Conservation (phyloP, 2,888 invertebrate genomes). For the Cheilosia variabilis region DNA sequence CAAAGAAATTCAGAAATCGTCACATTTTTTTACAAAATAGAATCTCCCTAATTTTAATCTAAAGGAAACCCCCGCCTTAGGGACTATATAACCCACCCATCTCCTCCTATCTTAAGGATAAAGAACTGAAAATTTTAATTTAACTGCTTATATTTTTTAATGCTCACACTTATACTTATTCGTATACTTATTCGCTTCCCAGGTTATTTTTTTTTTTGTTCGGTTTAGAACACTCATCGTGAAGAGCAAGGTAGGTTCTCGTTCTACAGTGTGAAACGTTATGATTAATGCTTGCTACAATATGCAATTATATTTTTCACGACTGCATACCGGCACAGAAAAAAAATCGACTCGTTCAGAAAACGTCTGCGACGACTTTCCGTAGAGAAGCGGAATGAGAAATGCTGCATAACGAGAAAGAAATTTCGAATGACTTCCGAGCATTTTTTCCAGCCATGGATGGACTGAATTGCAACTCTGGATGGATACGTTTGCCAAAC, state of each 20-base stretch:
- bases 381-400: background rate
- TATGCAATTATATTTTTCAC: slow-evolving; percentile 4
- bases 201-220: too few species aligned
- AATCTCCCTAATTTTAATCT: too few species aligned
- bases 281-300: slow-evolving; percentile 4
- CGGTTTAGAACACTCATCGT: background rate
- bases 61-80: too few species aligned
- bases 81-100: too few species aligned
- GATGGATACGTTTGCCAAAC: background rate
- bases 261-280: slow-evolving; percentile 3
- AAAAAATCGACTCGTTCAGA: background rate
- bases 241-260: background rate
- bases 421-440: background rate
- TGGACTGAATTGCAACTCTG: background rate
- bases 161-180: too few species aligned
- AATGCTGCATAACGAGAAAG: background rate
- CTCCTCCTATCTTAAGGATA: too few species aligned
- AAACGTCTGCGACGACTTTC: background rate
- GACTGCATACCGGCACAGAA: background rate
- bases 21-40: too few species aligned
- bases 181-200: too few species aligned
- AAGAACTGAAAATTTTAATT: too few species aligned
- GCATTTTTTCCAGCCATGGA: background rate
- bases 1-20: too few species aligned
- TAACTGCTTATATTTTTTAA: too few species aligned